Evolutionary conservation across 2,113 vertebrate species (phyloP).

Genomic region (Taxidea taxus): DNA sequence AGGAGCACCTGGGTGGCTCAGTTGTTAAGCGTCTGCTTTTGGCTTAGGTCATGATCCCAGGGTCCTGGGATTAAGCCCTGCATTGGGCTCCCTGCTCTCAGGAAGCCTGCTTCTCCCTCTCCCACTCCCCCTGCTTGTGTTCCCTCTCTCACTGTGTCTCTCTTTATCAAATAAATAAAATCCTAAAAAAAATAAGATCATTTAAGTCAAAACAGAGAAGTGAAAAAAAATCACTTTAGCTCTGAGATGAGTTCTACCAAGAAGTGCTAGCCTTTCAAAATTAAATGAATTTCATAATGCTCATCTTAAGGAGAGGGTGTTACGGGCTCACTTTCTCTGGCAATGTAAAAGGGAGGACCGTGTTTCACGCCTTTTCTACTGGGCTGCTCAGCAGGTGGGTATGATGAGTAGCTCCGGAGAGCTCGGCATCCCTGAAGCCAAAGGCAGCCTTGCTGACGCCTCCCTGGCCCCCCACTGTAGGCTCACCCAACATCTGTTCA

Average conservation of each 20-base stretch:
- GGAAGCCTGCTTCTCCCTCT: no score
- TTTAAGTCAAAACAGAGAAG: not conserved
- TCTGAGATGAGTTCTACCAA: not conserved
- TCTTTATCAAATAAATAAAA: no score
- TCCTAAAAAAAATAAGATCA: not conserved
- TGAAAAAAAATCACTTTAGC: not conserved
- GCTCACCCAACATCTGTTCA: not conserved
- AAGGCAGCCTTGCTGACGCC: not conserved
- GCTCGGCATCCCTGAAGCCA: not conserved
- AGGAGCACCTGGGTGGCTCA: not conserved
- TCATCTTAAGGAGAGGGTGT: not conserved
- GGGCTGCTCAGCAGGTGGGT: not conserved
- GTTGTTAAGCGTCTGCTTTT: no score
- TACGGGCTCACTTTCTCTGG: not conserved
- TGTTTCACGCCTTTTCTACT: not conserved
- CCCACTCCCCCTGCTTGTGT: no score
- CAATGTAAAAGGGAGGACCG: not conserved
- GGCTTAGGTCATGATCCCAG: no score
- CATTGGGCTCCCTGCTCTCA: no score
- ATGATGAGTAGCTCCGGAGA: not conserved
- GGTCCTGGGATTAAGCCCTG: no score
- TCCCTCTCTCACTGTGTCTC: no score
- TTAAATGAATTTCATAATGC: not conserved
- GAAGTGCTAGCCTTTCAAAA: not conserved
- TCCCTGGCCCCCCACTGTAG: not conserved